Percentiles rank a stretch among this genome's conserved stretches.
phyloP scores from a whole-genome alignment of 2,797 vertebrate species.

The Pelochelys cantorii region DNA sequence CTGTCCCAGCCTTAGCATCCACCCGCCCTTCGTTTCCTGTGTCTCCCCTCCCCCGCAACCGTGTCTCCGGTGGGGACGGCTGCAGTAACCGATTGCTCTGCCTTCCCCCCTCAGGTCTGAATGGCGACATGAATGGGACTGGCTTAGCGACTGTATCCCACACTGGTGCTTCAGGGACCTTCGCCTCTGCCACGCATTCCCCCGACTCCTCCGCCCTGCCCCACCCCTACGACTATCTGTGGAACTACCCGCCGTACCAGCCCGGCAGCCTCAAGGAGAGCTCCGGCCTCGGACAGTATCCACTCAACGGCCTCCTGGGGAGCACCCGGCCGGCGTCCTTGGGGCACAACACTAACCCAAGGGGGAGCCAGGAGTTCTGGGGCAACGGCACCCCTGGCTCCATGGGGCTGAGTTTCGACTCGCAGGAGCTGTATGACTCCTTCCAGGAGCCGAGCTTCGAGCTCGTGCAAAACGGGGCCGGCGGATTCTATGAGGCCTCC shows the following conservation, averaged over 20 bases:
- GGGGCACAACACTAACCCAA: constrained; percentile 85
- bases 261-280: constrained; percentile 89
- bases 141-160: constrained; percentile 97
- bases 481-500: constrained; percentile 83
- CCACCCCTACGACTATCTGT: constrained; percentile 93
- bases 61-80: not conserved
- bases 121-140: constrained; percentile 97
- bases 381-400: constrained; percentile 85
- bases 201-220: constrained; percentile 86
- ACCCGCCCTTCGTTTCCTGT: no score
- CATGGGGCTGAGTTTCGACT: constrained; percentile 82
- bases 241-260: constrained; percentile 90
- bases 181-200: constrained; percentile 84
- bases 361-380: constrained; percentile 88
- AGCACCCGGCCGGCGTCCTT: constrained; percentile 84
- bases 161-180: constrained; percentile 89
- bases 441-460: constrained; percentile 84
- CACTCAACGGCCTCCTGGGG: constrained; percentile 89
- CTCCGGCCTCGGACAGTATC: constrained; percentile 88
- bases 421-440: constrained; percentile 86
- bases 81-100: not conserved
- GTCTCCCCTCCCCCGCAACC: no score
- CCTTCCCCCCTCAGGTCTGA: constrained; percentile 86
- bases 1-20: no score
- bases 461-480: constrained; percentile 79